Evolutionary conservation across 2,888 invertebrate species (phyloP).

Genomic region (Melinaea marsaeus): DNA sequence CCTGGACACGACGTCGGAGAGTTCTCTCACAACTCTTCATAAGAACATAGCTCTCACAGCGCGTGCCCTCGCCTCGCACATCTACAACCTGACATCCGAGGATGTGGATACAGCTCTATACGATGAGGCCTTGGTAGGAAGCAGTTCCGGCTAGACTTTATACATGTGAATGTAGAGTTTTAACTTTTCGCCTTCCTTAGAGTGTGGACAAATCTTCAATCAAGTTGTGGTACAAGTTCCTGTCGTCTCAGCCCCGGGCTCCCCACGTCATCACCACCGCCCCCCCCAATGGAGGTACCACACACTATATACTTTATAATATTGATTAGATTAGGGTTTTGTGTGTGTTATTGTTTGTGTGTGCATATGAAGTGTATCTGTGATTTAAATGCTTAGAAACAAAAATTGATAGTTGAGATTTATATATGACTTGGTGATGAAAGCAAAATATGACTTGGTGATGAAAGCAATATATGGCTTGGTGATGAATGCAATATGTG

Average conservation of each 20-base stretch:
- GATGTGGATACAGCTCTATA: constrained; percentile 79
- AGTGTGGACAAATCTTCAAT: constrained; percentile 85
- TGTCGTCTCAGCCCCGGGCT: constrained; percentile 85
- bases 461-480: too few species aligned
- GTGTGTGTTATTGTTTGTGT: too few species aligned
- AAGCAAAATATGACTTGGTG: too few species aligned
- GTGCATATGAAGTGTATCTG: too few species aligned
- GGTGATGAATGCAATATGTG: too few species aligned
- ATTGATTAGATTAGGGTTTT: too few species aligned
- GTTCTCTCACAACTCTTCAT: constrained; percentile 77
- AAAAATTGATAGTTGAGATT: too few species aligned
- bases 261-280: constrained; percentile 80
- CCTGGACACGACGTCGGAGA: constrained; percentile 78
- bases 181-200: constrained; percentile 59
- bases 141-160: not conserved
- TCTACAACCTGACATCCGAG: constrained; percentile 83
- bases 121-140: constrained; percentile 83
- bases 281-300: constrained; percentile 46
- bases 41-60: constrained; percentile 86
- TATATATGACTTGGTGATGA: too few species aligned
- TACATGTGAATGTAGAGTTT: too few species aligned
- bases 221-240: constrained; percentile 85
- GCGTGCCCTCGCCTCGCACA: constrained; percentile 88
- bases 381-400: too few species aligned
- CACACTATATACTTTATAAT: too few species aligned